A percentile compares a stretch with the other conserved stretches of the same genome.
These are phyloP conservation scores for Chelmon rostratus DNA, from an alignment of 2,797 vertebrate genomes.

Conservation along the genomic window DNA sequence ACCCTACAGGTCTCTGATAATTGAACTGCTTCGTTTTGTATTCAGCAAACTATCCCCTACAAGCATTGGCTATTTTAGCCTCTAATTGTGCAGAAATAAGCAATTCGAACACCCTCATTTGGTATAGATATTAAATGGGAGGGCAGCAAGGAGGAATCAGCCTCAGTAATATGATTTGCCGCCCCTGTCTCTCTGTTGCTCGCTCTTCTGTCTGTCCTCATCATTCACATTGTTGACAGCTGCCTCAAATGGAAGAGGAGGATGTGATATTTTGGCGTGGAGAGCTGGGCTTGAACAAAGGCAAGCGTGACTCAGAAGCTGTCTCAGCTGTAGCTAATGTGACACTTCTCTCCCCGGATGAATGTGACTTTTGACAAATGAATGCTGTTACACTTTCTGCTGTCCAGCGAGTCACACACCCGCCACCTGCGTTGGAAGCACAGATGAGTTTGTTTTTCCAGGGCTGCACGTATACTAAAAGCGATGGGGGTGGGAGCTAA, in stretches of 20 bases:
- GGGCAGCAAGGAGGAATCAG: constrained; percentile 40
- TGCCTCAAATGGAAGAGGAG: constrained; percentile 66
- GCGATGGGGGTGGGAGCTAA: neutral
- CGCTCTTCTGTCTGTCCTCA: constrained; percentile 52
- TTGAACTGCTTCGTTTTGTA: constrained; percentile 74
- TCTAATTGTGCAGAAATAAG: constrained; percentile 83
- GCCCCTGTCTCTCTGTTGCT: constrained; percentile 43
- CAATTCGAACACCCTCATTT: constrained; percentile 64
- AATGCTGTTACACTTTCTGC: constrained; percentile 72
- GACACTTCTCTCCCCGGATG: constrained; percentile 69
- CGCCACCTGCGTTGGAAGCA: constrained; percentile 50
- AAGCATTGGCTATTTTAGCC: constrained; percentile 68
- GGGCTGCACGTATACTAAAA: constrained; percentile 25
- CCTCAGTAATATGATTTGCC: constrained; percentile 73
- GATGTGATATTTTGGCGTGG: constrained; percentile 64
- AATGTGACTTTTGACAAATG: constrained; percentile 84
- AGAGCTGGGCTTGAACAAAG: constrained; percentile 66
- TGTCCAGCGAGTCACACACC: constrained; percentile 53
- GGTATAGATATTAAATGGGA: constrained; percentile 68
- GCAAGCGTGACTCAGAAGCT: constrained; percentile 60
- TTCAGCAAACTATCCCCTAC: constrained; percentile 68
- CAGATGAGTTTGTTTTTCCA: constrained; percentile 52
- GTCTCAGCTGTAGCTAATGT: constrained; percentile 77
- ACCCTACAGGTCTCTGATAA: constrained; percentile 73
- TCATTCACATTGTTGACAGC: constrained; percentile 76